Evolutionary conservation across 1,140 invertebrate genomes (phyloP).

Genomic region (Charaxes varanes): DNA sequence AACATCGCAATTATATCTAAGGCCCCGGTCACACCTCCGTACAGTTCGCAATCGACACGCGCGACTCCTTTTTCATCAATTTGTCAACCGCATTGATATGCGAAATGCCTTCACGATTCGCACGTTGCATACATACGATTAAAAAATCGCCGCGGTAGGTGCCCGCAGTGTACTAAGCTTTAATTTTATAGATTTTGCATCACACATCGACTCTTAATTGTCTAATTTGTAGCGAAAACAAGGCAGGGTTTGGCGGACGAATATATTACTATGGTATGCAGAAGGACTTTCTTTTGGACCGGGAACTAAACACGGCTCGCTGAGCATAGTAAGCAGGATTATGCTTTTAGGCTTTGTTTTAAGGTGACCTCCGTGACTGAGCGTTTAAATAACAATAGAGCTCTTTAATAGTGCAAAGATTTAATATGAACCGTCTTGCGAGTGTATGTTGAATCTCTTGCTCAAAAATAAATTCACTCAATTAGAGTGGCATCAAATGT

Average conservation of each 20-base stretch:
- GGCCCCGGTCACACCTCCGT: slow-evolving; percentile 27
- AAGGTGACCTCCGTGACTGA: slow-evolving; percentile 21
- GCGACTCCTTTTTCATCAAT: slow-evolving; percentile 61
- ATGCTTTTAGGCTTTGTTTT: slow-evolving; percentile 32
- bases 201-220: slow-evolving; percentile 64
- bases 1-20: slow-evolving; percentile 19
- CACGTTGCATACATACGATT: slow-evolving; percentile 69
- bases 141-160: slow-evolving; percentile 70
- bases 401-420: neutral
- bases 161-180: slow-evolving; percentile 55
- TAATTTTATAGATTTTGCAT: slow-evolving; percentile 68
- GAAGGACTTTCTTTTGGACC: slow-evolving; percentile 70
- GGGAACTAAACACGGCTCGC: slow-evolving; percentile 45
- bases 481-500: too few relatives aligned
- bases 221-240: slow-evolving; percentile 72
- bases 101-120: slow-evolving; percentile 56
- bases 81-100: slow-evolving; percentile 62
- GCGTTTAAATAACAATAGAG: neutral
- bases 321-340: slow-evolving; percentile 54
- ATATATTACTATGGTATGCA: slow-evolving; percentile 65
- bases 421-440: neutral
- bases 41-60: slow-evolving; percentile 47
- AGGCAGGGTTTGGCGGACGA: slow-evolving; percentile 53
- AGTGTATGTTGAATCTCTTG: too few relatives aligned
- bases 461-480: too few relatives aligned